phyloP scores from a whole-genome alignment of 2,888 invertebrate species.

The Leptopterna dolabrata region DNA sequence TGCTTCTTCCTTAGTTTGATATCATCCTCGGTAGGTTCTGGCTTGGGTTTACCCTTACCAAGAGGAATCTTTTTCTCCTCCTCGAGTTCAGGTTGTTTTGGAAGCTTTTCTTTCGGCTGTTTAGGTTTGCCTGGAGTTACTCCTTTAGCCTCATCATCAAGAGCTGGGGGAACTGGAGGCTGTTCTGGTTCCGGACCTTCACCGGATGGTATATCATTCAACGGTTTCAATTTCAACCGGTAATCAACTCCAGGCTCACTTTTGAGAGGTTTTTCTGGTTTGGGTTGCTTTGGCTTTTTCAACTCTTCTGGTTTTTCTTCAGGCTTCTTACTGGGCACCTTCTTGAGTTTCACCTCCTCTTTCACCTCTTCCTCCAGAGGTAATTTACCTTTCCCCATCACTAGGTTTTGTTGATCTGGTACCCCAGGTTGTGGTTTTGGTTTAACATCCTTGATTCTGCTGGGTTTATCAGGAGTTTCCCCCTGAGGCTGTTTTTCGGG shows the following conservation, averaged over 20 bases:
- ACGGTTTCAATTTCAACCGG: conserved; percentile 61
- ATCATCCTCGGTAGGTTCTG: conserved; percentile 64
- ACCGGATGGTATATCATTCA: conserved; percentile 62
- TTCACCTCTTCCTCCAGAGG: conserved; percentile 63
- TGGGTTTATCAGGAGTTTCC: conserved; percentile 60
- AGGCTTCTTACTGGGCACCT: conserved; percentile 68
- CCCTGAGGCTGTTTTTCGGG: conserved; percentile 62
- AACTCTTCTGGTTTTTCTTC: conserved; percentile 54
- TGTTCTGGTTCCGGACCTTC: conserved; percentile 67
- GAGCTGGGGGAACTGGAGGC: conserved; percentile 66
- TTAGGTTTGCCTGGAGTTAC: conserved; percentile 52
- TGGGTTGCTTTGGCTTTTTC: conserved; percentile 60
- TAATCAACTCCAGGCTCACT: conserved; percentile 60
- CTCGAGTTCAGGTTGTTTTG: conserved; percentile 60
- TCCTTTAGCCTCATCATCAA: conserved; percentile 65
- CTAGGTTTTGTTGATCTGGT: conserved; percentile 67
- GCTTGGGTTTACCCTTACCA: conserved; percentile 63
- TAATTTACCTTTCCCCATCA: conserved; percentile 70
- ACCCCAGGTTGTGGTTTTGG: conserved; percentile 68
- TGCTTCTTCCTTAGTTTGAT: conserved; percentile 67
- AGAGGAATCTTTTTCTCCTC: conserved; percentile 61
- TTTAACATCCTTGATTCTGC: conserved; percentile 28
- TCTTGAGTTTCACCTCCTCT: conserved; percentile 70
- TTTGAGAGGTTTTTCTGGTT: conserved; percentile 64
- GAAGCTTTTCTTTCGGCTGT: conserved; percentile 49